Base-by-base conservation (phyloP, 2,888 invertebrate species). In the Ischnura elegans region DNA sequence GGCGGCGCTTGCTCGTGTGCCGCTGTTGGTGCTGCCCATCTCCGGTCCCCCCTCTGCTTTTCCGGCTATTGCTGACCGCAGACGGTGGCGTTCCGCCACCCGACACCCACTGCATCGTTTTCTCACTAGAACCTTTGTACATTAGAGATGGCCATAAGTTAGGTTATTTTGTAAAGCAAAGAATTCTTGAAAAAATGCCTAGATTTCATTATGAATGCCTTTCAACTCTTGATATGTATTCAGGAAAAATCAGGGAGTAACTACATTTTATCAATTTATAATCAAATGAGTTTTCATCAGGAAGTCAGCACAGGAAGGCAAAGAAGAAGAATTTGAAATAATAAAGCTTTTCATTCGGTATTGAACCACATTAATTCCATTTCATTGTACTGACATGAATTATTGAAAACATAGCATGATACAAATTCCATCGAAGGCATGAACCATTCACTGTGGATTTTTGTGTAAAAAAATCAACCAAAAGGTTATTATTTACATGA, bases 11-110 rank as follows among this genome's bases (percentile, higher is more conserved):
- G 95, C 96, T 96, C 94, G 93, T 93, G 29, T 94, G 85, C 95
- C 96, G 96, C 96, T 96, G 96, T 96, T 95, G 96, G 96, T 95
- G 96, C 96, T 95, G 96, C 45, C 43, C 55, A 43, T 90, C 43
- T 90, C 90, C 21, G 16, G 43, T 19, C 61, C 66, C 10, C n/a
- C 61, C 36, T 43, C 90, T 43, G 61, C 61, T 90, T 43, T 45
- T 90, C 61, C 93, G 8, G 87, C 76, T 47, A 93, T 94, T 61
- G 93, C 47, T 43, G 90, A 93, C 90, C 47, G 55, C 55, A 93
- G 93, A 45, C 85, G 94, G 42, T 85, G 93, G 19, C 51, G 76
- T 13, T 45, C 36, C 19, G 19, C 45, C 42, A n/a, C 76, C 76
- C 36, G 86, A 45, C 13, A 86, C 25, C 66, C 94, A 86, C 45